phyloP scores from a whole-genome alignment of 1,140 invertebrate genomes.

The Cotesia typhae region DNA sequence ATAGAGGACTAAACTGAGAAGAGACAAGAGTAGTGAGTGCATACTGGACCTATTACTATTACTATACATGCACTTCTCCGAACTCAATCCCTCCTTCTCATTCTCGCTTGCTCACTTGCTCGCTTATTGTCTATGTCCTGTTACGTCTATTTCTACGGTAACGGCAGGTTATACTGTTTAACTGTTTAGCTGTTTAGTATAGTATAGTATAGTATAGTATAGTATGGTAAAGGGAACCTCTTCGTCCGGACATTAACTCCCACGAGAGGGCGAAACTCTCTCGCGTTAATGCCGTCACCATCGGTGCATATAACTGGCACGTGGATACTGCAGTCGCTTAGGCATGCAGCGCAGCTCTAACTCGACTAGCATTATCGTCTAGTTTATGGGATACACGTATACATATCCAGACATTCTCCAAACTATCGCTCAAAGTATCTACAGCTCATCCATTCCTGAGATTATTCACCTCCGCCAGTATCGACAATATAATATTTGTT shows the following conservation, averaged over 20 bases:
- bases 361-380: slow-evolving; percentile 25
- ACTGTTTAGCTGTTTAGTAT: background rate
- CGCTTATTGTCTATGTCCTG: too few species aligned
- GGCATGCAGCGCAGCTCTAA: slow-evolving; percentile 10
- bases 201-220: too few species aligned
- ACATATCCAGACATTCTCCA: slow-evolving; percentile 13
- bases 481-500: too few species aligned
- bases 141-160: slow-evolving; percentile 26
- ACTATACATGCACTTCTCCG: too few species aligned
- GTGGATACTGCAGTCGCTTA: slow-evolving; percentile 8
- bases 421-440: background rate
- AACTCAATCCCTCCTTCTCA: background rate
- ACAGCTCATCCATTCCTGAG: slow-evolving; percentile 1
- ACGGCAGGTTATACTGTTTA: slow-evolving; percentile 15
- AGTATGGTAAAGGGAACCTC: slow-evolving; percentile 8
- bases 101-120: background rate
- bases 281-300: slow-evolving; percentile 35
- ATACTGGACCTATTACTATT: background rate
- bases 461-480: background rate
- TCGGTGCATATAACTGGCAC: slow-evolving; percentile 13
- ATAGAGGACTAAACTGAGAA: background rate
- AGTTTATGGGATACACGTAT: slow-evolving; percentile 27
- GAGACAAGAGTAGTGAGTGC: slow-evolving; percentile 11
- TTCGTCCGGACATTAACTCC: slow-evolving; percentile 16
- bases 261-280: slow-evolving; percentile 33